A percentile compares a stretch with the other conserved stretches of the same genome.
These are phyloP conservation scores for Galleria mellonella DNA, from an alignment of 1,140 invertebrate species.

Conservation along the genomic window DNA sequence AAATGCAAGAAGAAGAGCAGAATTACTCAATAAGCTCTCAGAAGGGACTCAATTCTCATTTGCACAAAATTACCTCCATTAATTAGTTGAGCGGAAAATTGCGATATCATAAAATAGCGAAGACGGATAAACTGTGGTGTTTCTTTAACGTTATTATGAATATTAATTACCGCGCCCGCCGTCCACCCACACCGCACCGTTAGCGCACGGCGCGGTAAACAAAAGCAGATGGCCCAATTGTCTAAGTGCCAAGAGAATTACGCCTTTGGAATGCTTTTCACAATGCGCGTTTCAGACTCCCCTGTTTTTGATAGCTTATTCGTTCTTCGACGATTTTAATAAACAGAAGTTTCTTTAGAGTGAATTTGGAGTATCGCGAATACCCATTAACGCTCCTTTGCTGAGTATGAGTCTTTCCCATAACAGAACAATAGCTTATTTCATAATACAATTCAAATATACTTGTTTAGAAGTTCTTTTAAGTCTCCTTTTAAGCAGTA, in stretches of 20 bases:
- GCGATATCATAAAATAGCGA: conserved; percentile 2
- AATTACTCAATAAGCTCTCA: too few relatives aligned
- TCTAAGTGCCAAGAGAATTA: neutral
- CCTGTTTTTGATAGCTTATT: too few relatives aligned
- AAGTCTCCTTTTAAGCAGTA: too few relatives aligned
- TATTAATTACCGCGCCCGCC: neutral
- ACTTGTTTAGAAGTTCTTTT: too few relatives aligned
- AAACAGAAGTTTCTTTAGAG: too few relatives aligned
- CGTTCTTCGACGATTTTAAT: too few relatives aligned
- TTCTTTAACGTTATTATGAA: conserved; percentile 3
- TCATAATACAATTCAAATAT: too few relatives aligned
- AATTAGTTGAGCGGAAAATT: neutral
- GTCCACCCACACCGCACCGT: neutral
- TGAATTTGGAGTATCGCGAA: too few relatives aligned
- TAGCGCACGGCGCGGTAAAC: neutral
- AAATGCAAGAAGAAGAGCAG: too few relatives aligned
- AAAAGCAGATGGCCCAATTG: conserved; percentile 5
- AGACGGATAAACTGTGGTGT: conserved; percentile 2
- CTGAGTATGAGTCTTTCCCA: too few relatives aligned
- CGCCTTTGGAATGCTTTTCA: neutral
- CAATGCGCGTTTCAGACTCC: neutral
- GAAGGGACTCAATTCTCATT: neutral
- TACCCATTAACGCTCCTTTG: too few relatives aligned
- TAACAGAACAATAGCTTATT: too few relatives aligned
- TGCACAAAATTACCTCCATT: conserved; percentile 1